Evolutionary conservation across 2,888 invertebrate genomes (phyloP).

Genomic region (Noctua fimbriata): DNA sequence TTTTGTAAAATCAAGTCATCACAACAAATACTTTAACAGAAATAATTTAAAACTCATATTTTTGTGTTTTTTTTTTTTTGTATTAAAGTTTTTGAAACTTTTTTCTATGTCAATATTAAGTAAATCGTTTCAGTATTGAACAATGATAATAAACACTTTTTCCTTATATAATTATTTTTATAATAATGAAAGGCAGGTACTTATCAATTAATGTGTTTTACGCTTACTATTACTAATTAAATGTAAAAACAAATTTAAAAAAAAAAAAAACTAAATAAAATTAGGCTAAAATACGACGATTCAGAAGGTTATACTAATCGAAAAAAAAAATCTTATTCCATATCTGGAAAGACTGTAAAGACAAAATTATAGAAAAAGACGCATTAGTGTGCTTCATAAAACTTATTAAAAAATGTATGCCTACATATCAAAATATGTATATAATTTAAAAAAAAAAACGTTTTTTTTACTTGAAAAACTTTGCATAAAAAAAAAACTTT

Average conservation of each 20-base stretch:
- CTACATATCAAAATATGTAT: slow-evolving; percentile 1
- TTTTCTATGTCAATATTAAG: not conserved
- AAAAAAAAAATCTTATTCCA: not conserved
- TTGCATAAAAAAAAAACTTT: not conserved
- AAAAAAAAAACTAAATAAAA: not conserved
- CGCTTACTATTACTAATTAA: not conserved
- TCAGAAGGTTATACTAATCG: not conserved
- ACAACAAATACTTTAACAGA: not conserved
- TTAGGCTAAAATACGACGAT: not conserved
- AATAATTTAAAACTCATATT: not conserved
- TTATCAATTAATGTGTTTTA: not conserved
- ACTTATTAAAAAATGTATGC: not conserved
- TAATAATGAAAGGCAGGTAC: not conserved
- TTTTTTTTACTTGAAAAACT: not conserved
- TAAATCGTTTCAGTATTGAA: not conserved
- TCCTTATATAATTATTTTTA: not conserved
- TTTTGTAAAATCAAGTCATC: not conserved
- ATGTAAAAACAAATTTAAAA: not conserved
- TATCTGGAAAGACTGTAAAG: not conserved
- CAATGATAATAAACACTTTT: not conserved
- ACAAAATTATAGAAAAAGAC: not conserved
- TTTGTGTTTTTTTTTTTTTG: not conserved
- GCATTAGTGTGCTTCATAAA: not conserved
- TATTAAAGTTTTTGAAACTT: not conserved
- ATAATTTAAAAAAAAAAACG: not conserved